Evolutionary conservation across 1,140 invertebrate species (phyloP).

Genomic region (Drosophila serrata): DNA sequence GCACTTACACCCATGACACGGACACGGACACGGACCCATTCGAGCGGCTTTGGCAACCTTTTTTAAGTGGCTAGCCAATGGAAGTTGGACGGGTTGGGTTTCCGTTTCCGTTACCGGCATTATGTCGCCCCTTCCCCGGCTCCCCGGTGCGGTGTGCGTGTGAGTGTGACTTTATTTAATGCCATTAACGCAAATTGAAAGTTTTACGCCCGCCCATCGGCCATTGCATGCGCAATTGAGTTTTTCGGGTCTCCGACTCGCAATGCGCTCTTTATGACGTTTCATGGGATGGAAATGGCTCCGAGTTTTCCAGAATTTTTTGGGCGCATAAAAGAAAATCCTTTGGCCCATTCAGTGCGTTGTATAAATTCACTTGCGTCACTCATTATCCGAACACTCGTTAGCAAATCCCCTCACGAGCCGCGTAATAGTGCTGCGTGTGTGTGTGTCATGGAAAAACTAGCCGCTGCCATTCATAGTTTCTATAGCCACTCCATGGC

Average conservation of each 20-base stretch:
- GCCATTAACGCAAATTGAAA: conserved; percentile 83
- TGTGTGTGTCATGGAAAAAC: conserved; percentile 50
- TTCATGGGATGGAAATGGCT: conserved; percentile 33
- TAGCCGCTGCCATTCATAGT: conserved; percentile 62
- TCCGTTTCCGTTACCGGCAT: conserved; percentile 34
- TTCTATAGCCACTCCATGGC: conserved; percentile 61
- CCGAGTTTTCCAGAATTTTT: conserved; percentile 25
- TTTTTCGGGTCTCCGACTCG: conserved; percentile 50
- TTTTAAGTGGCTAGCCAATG: conserved; percentile 77
- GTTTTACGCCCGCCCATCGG: conserved; percentile 72
- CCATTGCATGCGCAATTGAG: conserved; percentile 80
- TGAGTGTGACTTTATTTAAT: conserved; percentile 79
- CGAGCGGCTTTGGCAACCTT: conserved; percentile 68
- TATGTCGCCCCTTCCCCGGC: conserved; percentile 14
- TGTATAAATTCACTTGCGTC: conserved; percentile 45
- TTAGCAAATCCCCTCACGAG: conserved; percentile 22
- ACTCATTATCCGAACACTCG: conserved; percentile 34
- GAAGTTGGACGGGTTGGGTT: conserved; percentile 42
- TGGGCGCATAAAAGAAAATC: conserved; percentile 23
- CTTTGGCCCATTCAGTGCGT: conserved; percentile 20
- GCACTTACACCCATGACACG: conserved; percentile 30
- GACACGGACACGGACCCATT: conserved; percentile 20
- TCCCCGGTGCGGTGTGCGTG: conserved; percentile 3
- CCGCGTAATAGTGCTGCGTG: not conserved
- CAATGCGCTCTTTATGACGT: conserved; percentile 56